Conservation (phyloP, 2,797 vertebrate genomes). For the Fratercula arctica region DNA sequence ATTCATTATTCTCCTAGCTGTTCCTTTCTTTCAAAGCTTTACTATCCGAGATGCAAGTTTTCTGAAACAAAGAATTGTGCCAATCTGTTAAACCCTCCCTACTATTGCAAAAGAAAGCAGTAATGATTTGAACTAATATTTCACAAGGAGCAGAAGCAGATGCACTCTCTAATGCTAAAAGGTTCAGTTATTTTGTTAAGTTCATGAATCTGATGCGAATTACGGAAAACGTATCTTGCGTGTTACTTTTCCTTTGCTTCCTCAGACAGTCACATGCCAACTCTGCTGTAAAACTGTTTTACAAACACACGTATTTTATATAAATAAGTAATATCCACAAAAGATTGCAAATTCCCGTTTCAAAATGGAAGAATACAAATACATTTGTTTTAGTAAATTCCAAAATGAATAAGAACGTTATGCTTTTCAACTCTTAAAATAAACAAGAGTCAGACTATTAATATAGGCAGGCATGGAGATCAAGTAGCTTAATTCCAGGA, state of each 20-base stretch:
- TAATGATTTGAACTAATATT: background rate
- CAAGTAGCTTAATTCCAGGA: background rate
- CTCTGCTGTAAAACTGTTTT: background rate
- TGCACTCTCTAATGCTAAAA: background rate
- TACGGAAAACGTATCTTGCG: background rate
- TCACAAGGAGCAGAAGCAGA: background rate
- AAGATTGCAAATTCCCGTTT: background rate
- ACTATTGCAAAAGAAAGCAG: background rate
- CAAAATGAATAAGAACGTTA: background rate
- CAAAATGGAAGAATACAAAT: background rate
- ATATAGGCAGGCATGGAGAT: background rate
- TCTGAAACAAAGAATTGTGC: background rate
- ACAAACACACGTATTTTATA: fast-evolving
- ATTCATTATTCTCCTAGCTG: background rate
- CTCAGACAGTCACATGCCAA: background rate
- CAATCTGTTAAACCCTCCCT: background rate
- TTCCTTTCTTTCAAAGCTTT: background rate
- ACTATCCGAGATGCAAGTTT: background rate
- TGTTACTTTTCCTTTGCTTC: background rate
- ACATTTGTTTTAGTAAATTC: background rate
- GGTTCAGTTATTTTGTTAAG: background rate
- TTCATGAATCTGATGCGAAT: background rate
- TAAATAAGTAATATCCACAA: background rate
- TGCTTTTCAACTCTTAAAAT: background rate
- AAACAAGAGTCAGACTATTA: background rate